phyloP scores from a whole-genome alignment of 2,888 invertebrate species.

The Dynastes hyllus region DNA sequence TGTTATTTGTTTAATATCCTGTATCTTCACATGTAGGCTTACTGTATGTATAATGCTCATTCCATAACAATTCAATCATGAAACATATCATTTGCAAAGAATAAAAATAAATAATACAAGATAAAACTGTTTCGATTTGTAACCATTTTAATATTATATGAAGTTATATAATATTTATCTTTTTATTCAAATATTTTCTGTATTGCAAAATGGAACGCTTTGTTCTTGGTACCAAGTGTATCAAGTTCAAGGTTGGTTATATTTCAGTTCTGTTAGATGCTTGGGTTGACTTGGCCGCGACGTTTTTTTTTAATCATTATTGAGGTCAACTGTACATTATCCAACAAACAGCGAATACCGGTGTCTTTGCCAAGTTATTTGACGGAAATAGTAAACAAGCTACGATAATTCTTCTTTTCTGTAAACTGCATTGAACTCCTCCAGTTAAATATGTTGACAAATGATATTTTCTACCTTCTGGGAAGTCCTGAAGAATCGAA shows the following conservation, averaged over 20 bases:
- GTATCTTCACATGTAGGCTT: background rate
- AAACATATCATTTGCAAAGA: too few species aligned
- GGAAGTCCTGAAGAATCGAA: too few species aligned
- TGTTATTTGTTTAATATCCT: background rate
- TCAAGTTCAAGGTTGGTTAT: slow-evolving; percentile 36
- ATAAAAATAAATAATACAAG: too few species aligned
- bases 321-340: slow-evolving; percentile 12
- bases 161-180: too few species aligned
- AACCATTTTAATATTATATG: too few species aligned
- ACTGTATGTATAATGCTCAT: background rate
- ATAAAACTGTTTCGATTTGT: too few species aligned
- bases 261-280: slow-evolving; percentile 7
- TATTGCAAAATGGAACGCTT: background rate
- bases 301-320: slow-evolving; percentile 7
- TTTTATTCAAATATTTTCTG: too few species aligned
- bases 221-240: slow-evolving; percentile 4
- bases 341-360: slow-evolving; percentile 20
- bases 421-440: too few species aligned
- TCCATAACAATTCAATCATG: background rate
- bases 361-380: slow-evolving; percentile 18
- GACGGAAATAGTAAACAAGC: slow-evolving; percentile 1
- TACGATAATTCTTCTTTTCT: background rate
- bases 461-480: background rate
- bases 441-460: background rate
- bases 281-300: background rate